Evolutionary conservation across 2,797 vertebrate species (phyloP), one percentile per base, ranked within the genome.

Genomic region (Coregonus sp.): DNA sequence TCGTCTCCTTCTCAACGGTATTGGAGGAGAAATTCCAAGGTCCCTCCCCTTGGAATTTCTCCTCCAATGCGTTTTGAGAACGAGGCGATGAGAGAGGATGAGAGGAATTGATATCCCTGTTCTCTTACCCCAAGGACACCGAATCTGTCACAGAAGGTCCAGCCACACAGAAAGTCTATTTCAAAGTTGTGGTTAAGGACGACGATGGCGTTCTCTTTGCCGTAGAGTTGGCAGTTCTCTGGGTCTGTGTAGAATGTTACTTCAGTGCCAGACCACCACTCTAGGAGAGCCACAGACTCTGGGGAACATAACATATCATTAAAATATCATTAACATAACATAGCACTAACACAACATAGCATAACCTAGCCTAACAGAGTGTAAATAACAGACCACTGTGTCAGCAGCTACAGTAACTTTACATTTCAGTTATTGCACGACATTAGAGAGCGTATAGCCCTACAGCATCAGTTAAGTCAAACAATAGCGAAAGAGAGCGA

Each of bases 121-220:
- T 74, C 9, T 75, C 96, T 97, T 91, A 99, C 98, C 96, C 97
- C 97, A 33, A 99, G 91, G 73, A 99, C 93, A 65, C 97, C 97
- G 71, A 98, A 97, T 93, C 95, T 93, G 65, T 99, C 98, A 80
- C 97, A 97, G 81, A 97, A 96, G 87, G 95, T 96, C 98, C 98
- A 99, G 56, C 98, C 97, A 75, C 97, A 98, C 74, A 99, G 93
- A 86, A 99, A 99, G 92, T 99, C 98, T 0, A 99, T 98, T 86
- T 99, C 98, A 83, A 95, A 98, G 82, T 93, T 95, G 91, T 99
- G 98, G 91, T 99, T 99, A 70, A 99, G 96, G 69, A 99, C 92
- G 63, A 98, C 96, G 5, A 99, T 97, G 63, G 96, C 97, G 3
- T 93, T 98, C 82, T 99, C 98, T 47, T 96, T 97, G 71, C 97